Evolutionary conservation across 2,113 vertebrate genomes (phyloP), one percentile per base, ranked within the genome.

Genomic region (Euleptes europaea): DNA sequence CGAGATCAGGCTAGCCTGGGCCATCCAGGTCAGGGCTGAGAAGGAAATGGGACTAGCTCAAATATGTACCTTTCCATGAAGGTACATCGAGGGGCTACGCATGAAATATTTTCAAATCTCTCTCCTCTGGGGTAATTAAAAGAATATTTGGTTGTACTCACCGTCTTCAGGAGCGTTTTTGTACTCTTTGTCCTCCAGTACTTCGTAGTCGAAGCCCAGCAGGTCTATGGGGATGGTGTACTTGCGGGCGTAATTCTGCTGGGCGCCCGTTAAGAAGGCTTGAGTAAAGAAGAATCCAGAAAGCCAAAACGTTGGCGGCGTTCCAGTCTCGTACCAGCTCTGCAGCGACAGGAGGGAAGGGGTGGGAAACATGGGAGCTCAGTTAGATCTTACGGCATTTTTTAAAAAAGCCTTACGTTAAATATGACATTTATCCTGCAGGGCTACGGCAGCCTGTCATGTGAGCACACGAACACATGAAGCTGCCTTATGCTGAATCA

Each of bases 271-370:
- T 91, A 99, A 93, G 92, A 98, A 98, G 2, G 97, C 98, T 95
- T 98, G 97, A 1, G 97, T 98, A 95, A 98, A 98, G 97, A 98
- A 98, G 94, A 98, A 98, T 21, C 97, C 98, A 0, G 98, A 98
- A 15, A 98, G 91, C 97, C 98, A 98, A 93, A 98, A 98, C 12
- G 97, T 95, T 0, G 97, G 94, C 2, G 97, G 97, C 0, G 93
- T 95, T 28, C 97, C 97, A 0, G 95, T 69, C 40, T 98, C 96
- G 1, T 96, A 97, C 97, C 98, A 98, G 47, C 95, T 94, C 98
- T 98, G 84, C 15, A 85, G 73, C 70, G 70, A 35, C 33, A 88
- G 79, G 86, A 82, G 57, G 79, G 13, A 31, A 6, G 2, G 10
- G 80, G 1, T 28, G 42, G 26, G 5, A 26, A 76, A 60, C 13